Base-by-base conservation (phyloP, 37 sponge, comb jelly and placozoan species). In the Crambe crambe region DNA sequence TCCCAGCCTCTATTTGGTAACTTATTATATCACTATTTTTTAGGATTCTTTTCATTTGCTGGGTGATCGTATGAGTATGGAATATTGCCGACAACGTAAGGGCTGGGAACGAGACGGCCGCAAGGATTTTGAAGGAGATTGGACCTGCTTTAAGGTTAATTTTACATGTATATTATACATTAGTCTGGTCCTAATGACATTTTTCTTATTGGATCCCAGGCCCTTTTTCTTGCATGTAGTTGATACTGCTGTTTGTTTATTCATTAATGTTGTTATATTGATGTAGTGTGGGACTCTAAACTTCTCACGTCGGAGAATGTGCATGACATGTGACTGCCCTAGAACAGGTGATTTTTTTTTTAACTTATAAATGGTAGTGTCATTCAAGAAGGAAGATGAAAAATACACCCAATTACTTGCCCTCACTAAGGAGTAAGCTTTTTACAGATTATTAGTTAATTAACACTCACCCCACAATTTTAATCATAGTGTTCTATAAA, bases 311-410 rank as follows among this genome's bases (percentile, higher is more conserved):
- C 73, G 85, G 57, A 73, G 67, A 20, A 27, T 77, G 4, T 92
- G 93, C 66, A 56, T 88, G 47, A 92, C 80, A 6, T 92, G 93
- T 76, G 85, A 92, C 29, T 87, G 80, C 39, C 61, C 89, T n/a
- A 73, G 76, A 61, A 40, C 43, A 80, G 93, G 93, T 92, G 37
- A 80, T n/a, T n/a, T n/a, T n/a, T n/a, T n/a, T n/a, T n/a, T n/a
- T n/a, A n/a, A n/a, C n/a, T n/a, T n/a, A n/a, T n/a, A n/a, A n/a
- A n/a, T n/a, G n/a, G n/a, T n/a, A n/a, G n/a, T n/a, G n/a, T n/a
- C n/a, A n/a, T n/a, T n/a, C n/a, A n/a, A n/a, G n/a, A n/a, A n/a
- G n/a, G n/a, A n/a, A n/a, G n/a, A n/a, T n/a, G n/a, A n/a, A 10
- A 17, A 38, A 21, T 63, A 9, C n/a, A n/a, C n/a, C n/a, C n/a